Evolutionary conservation across 2,888 invertebrate genomes (phyloP).

Genomic region (Drosophila mercatorum): DNA sequence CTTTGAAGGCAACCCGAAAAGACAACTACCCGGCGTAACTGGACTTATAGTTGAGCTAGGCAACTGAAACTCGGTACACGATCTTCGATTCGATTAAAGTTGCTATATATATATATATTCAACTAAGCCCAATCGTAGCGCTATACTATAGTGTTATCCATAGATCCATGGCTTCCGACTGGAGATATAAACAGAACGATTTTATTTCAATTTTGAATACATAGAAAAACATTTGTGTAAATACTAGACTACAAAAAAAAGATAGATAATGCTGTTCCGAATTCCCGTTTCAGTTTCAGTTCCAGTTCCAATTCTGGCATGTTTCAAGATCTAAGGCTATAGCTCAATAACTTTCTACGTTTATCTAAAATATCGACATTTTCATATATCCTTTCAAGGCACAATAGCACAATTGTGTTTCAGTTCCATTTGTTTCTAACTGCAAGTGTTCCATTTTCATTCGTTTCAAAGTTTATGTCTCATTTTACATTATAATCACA

Average conservation of each 20-base stretch:
- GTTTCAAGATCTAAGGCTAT: not conserved
- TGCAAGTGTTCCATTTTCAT: not conserved
- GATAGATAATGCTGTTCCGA: not conserved
- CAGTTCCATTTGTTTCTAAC: not conserved
- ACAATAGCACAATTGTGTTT: slow-evolving; percentile 1
- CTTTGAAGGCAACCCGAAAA: not conserved
- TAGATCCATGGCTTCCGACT: too few species aligned
- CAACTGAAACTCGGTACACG: not conserved
- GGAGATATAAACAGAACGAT: not conserved
- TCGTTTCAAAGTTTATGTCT: not conserved
- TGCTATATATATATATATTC: not conserved
- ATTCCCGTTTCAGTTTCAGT: not conserved
- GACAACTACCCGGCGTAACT: not conserved
- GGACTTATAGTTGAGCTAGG: not conserved
- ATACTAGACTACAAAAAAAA: slow-evolving; percentile 1
- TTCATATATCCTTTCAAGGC: not conserved
- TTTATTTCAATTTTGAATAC: not conserved
- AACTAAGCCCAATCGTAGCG: not conserved
- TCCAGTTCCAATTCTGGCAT: not conserved
- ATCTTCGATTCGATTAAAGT: not conserved
- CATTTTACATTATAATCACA: not conserved
- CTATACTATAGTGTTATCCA: not conserved
- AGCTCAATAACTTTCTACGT: not conserved
- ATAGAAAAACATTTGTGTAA: slow-evolving; percentile 2
- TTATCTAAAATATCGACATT: not conserved